phyloP scores from a whole-genome alignment of 2,113 vertebrate genomes.

The Tenrec ecaudatus region DNA sequence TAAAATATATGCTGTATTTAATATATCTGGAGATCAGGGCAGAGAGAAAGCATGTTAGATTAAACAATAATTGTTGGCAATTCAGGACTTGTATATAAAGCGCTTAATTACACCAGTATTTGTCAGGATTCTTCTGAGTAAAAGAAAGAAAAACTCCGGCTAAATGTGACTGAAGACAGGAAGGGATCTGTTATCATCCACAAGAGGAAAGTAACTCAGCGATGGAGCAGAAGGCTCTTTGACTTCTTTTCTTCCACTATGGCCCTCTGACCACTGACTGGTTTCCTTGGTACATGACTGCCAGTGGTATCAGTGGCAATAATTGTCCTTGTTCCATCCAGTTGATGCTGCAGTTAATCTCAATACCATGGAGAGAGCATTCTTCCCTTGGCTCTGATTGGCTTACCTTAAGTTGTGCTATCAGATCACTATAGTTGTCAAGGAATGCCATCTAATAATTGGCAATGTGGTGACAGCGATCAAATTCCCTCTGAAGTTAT shows the following conservation, averaged over 20 bases:
- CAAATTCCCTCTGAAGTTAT: background rate
- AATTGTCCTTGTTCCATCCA: background rate
- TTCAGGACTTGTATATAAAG: background rate
- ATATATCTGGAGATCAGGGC: background rate
- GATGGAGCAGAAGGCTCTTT: background rate
- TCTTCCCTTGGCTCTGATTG: background rate
- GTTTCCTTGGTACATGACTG: background rate
- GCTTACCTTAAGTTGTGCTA: background rate
- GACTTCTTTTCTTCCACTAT: too few species aligned
- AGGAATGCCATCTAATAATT: background rate
- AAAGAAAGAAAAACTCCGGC: conserved; percentile 2
- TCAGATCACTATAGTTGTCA: background rate
- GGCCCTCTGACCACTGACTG: background rate
- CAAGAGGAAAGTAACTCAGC: background rate
- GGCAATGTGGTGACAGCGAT: background rate
- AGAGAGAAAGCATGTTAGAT: background rate
- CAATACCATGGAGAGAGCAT: background rate
- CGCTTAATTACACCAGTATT: conserved; percentile 1
- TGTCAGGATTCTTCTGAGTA: conserved; percentile 5
- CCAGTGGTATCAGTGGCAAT: too few species aligned
- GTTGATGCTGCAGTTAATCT: background rate
- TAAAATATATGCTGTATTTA: background rate
- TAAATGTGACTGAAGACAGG: background rate
- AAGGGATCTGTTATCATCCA: background rate
- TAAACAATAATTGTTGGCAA: background rate